Base-by-base conservation (phyloP, 2,797 vertebrate genomes). In the Anas flavirostris region DNA sequence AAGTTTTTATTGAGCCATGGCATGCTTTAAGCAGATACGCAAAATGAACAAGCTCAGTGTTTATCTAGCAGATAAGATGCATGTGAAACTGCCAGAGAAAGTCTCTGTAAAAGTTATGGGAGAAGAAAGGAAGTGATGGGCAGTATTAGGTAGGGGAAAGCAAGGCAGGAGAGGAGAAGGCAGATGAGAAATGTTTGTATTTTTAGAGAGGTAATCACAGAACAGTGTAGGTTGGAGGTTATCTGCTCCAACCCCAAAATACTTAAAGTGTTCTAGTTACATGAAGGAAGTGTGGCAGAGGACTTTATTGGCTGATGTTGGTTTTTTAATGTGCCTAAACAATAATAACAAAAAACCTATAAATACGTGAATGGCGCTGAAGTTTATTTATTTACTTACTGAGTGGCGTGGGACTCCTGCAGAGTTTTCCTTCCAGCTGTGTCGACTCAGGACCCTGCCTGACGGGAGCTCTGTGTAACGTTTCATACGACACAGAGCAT, bases 371-470 rank as follows among this genome's bases (percentile, higher is more conserved):
- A 53, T 2, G 3, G 4, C 0, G 0, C 23, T 35, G 48, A 66
- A 26, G 37, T 63, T 35, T 73, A 9, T 43, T 64, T 90, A 60
- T 41, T 59, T 90, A 44, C 78, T 62, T 87, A 29, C 59, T 90
- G 78, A 10, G 48, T 76, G 44, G 10, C 16, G 3, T 52, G 29
- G 18, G 23, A 16, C 11, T 78, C 41, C 31, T 83, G 79, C 33
- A 52, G 81, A 82, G 21, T 35, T 92, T 73, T 83, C n/a, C 26
- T 55, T 92, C 73, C 44, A 88, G 50, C 41, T 85, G 33, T 62
- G 62, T 12, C 0, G 0, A 13, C 21, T 62, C 66, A n/a, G 46
- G 62, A 69, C 41, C 77, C 53, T 3, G 0, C n/a, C 53, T 50
- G 17, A 19, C 11, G 23, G 58, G 67, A 66, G 44, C 37, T 68